Conservation (phyloP, 2,888 invertebrate species). For the Drosophila mimica region DNA sequence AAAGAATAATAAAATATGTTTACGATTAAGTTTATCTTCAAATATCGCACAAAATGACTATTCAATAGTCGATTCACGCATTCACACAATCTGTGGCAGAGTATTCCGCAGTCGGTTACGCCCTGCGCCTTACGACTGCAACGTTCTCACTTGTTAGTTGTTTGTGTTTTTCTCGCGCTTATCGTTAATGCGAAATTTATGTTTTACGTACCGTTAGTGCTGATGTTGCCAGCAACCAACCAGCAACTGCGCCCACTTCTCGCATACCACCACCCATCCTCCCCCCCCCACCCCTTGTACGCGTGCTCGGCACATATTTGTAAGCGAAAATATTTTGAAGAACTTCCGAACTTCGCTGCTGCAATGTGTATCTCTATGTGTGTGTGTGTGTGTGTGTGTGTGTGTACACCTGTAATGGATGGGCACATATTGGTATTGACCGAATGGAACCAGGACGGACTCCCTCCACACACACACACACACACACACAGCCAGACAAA, state of each 20-base stretch:
- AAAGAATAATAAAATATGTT: no score
- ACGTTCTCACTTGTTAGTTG: slow-evolving; percentile 40
- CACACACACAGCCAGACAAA: slow-evolving; percentile 9
- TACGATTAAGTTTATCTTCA: background rate
- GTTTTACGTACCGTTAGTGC: slow-evolving; percentile 57
- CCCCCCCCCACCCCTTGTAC: background rate
- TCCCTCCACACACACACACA: background rate
- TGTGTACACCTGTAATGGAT: slow-evolving; percentile 22
- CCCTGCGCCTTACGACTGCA: no score
- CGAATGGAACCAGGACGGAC: slow-evolving; percentile 40
- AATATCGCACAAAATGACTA: background rate
- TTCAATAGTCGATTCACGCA: background rate
- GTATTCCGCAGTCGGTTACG: background rate
- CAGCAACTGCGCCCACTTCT: background rate
- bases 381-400: background rate
- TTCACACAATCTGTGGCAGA: background rate
- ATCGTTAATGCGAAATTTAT: slow-evolving; percentile 69
- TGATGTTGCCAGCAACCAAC: slow-evolving; percentile 8
- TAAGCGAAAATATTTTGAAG: slow-evolving; percentile 50
- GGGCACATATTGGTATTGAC: slow-evolving; percentile 59
- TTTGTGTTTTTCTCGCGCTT: slow-evolving; percentile 51
- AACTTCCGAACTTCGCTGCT: slow-evolving; percentile 16
- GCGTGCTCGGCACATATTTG: slow-evolving; percentile 38
- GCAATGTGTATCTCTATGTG: background rate
- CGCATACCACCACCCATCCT: background rate